Conservation (phyloP, 1,140 invertebrate species). For the Venustaconcha ellipsiformis region DNA sequence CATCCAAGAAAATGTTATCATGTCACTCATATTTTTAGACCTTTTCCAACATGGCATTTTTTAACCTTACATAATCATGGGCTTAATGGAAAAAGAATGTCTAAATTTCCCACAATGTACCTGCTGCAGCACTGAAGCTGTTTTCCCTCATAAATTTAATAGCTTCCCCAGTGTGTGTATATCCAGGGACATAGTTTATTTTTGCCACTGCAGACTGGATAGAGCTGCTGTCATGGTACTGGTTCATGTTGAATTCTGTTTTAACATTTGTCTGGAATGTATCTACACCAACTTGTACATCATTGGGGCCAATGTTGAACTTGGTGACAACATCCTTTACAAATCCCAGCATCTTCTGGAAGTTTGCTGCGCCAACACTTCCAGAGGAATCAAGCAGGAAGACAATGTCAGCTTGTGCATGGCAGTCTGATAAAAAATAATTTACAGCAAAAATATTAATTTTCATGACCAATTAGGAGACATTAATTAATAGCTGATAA, state of each 20-base stretch:
- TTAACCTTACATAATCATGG: too few relatives aligned
- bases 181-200: conserved; percentile 40
- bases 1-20: too few relatives aligned
- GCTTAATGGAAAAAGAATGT: too few relatives aligned
- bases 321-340: conserved; percentile 40
- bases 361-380: conserved; percentile 49
- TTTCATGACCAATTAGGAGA: too few relatives aligned
- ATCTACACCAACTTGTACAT: conserved; percentile 42
- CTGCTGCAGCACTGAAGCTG: conserved; percentile 37
- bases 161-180: conserved; percentile 42
- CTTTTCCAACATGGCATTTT: too few relatives aligned
- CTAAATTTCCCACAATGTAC: neutral
- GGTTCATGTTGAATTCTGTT: conserved; percentile 53
- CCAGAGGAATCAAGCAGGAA: conserved; percentile 55
- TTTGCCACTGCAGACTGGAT: conserved; percentile 41
- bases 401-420: conserved; percentile 47
- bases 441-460: too few relatives aligned
- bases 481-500: too few relatives aligned
- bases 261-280: conserved; percentile 38
- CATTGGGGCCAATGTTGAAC: conserved; percentile 34
- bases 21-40: too few relatives aligned
- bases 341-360: conserved; percentile 45
- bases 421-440: conserved; percentile 23
- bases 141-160: conserved; percentile 34
- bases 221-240: conserved; percentile 27